Percentiles rank a stretch among this genome's conserved stretches.
These are phyloP conservation scores for Bergia puertoricense DNA, from an alignment of 92 coral and sea anemone species.

Conservation along the genomic window DNA sequence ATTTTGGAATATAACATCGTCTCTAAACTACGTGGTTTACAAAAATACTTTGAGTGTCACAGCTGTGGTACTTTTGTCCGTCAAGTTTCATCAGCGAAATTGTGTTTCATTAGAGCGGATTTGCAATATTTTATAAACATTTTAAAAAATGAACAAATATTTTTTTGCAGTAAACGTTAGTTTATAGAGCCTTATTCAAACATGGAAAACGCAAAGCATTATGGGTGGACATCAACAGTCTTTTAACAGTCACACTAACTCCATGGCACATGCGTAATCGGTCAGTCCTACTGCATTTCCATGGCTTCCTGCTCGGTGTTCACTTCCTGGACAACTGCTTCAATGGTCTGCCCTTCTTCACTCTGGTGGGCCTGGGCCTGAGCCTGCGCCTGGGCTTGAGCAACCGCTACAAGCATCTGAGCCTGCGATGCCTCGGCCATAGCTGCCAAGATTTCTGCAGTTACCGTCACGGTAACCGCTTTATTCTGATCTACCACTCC, in stretches of 20 bases:
- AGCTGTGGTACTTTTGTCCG: no score
- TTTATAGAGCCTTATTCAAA: no score
- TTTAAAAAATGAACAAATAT: no score
- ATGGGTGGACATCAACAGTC: neutral
- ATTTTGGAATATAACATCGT: no score
- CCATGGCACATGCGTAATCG: neutral
- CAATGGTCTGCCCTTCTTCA: slow-evolving; percentile 39
- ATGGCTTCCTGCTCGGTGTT: slow-evolving; percentile 31
- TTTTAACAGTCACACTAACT: neutral
- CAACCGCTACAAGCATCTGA: slow-evolving; percentile 52
- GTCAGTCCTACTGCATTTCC: slow-evolving; percentile 26
- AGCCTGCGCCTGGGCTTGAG: slow-evolving; percentile 43
- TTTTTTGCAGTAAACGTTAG: no score
- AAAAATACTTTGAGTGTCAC: no score
- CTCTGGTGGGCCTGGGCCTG: slow-evolving; percentile 35
- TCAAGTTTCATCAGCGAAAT: no score
- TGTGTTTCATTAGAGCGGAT: no score
- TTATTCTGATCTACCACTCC: slow-evolving; percentile 70
- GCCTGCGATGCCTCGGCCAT: slow-evolving; percentile 88
- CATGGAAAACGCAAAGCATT: neutral
- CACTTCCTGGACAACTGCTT: slow-evolving; percentile 38
- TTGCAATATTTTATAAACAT: no score
- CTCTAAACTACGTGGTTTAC: no score
- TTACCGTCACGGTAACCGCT: slow-evolving; percentile 75
- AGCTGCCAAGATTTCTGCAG: slow-evolving; percentile 90